phyloP scores from a whole-genome alignment of 2,888 invertebrate species.

The Drosophila yooni region DNA sequence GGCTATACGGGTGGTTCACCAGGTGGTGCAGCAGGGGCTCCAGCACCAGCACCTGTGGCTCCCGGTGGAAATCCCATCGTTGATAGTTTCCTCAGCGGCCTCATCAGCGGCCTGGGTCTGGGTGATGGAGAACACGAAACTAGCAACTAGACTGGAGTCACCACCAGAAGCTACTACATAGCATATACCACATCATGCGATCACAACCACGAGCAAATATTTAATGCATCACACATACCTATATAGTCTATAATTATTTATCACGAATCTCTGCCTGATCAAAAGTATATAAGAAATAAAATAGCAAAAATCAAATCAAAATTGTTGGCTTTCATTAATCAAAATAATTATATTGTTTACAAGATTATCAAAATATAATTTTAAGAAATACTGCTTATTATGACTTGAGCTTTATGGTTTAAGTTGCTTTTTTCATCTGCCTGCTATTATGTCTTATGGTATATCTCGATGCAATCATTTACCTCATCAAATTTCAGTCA shows the following conservation, averaged over 20 bases:
- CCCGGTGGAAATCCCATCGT: slow-evolving; percentile 71
- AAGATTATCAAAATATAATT: not conserved
- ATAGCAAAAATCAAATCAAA: slow-evolving; percentile 21
- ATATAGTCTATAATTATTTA: slow-evolving; percentile 35
- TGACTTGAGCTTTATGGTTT: not conserved
- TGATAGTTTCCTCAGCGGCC: slow-evolving; percentile 80
- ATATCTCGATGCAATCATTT: no score
- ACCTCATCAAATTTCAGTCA: no score
- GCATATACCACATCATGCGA: slow-evolving; percentile 22
- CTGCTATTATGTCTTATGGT: not conserved
- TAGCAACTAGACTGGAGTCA: slow-evolving; percentile 15
- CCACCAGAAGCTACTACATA: slow-evolving; percentile 23
- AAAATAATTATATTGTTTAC: not conserved
- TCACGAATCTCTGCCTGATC: slow-evolving; percentile 39
- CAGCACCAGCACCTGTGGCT: slow-evolving; percentile 34
- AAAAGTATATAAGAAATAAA: slow-evolving; percentile 54
- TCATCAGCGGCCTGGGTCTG: slow-evolving; percentile 81
- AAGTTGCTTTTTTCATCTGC: not conserved
- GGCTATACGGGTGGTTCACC: slow-evolving; percentile 35
- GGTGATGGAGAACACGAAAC: slow-evolving; percentile 53
- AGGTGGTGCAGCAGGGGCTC: slow-evolving; percentile 13
- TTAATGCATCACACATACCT: slow-evolving; percentile 59
- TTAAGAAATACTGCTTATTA: not conserved
- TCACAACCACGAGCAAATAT: slow-evolving; percentile 58
- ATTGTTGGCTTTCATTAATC: not conserved